Evolutionary conservation across 2,888 invertebrate genomes (phyloP).

Genomic region (Ectobius pallidus): DNA sequence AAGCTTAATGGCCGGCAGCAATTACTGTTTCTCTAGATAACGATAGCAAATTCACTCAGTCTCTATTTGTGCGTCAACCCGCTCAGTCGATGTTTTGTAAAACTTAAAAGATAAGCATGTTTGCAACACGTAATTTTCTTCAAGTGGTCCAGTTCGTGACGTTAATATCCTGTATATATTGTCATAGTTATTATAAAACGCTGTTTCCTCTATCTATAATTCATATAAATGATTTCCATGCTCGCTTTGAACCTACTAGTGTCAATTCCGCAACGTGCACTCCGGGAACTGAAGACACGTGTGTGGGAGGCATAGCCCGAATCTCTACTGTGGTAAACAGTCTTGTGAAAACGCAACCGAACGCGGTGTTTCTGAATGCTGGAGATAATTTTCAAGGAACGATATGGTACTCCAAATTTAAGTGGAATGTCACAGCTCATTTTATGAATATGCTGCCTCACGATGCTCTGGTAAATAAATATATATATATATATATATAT

Average conservation of each 20-base stretch:
- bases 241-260: constrained; percentile 49
- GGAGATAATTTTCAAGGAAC: constrained; percentile 88
- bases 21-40: no score
- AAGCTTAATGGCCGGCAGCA: no score
- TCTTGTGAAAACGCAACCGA: constrained; percentile 37
- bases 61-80: no score
- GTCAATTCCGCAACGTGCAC: constrained; percentile 30
- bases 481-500: no score
- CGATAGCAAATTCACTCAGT: no score
- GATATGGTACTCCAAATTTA: constrained; percentile 74
- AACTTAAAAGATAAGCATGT: no score
- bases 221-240: constrained; percentile 57
- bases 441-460: constrained; percentile 78
- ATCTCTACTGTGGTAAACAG: constrained; percentile 30
- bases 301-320: constrained; percentile 43
- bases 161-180: no score
- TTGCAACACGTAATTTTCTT: no score
- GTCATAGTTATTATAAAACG: no score
- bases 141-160: no score
- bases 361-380: constrained; percentile 76
- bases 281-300: constrained; percentile 20
- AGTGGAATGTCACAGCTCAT: constrained; percentile 68
- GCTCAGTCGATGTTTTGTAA: no score
- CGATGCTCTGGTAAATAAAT: constrained; percentile 77
- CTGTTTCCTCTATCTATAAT: constrained; percentile 50